These are phyloP conservation scores for Cirrhinus mrigala DNA, from an alignment of 2,797 vertebrate species.

Conservation along the genomic window DNA sequence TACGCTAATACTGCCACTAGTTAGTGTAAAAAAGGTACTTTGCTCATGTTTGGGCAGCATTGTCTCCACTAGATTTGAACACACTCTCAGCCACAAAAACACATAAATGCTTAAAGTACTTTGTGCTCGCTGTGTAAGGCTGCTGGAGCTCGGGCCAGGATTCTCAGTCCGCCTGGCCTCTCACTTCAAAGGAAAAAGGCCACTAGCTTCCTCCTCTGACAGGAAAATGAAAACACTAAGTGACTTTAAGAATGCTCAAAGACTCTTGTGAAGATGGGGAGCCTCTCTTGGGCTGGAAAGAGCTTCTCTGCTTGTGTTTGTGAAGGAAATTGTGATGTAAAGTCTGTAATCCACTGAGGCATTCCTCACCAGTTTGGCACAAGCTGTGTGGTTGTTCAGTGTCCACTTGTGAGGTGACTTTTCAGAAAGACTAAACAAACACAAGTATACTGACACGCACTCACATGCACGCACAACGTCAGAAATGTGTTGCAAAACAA, in stretches of 20 bases:
- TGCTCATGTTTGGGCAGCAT: conserved; percentile 56
- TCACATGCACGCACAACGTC: conserved; percentile 1
- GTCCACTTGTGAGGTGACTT: conserved; percentile 47
- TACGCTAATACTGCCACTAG: conserved; percentile 72
- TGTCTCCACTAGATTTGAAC: conserved; percentile 53
- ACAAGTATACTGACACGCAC: conserved; percentile 10
- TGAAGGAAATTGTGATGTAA: conserved; percentile 43
- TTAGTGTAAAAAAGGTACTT: conserved; percentile 68
- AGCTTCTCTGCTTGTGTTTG: conserved; percentile 51
- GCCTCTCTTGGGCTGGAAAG: conserved; percentile 35
- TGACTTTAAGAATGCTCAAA: conserved; percentile 44
- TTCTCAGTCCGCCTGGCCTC: conserved; percentile 44
- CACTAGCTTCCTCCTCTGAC: conserved; percentile 41
- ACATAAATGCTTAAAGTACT: conserved; percentile 53
- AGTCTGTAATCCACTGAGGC: conserved; percentile 32
- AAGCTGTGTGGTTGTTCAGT: conserved; percentile 34
- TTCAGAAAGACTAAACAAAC: conserved; percentile 47
- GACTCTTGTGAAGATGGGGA: conserved; percentile 34
- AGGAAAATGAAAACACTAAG: conserved; percentile 42
- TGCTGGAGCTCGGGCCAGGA: conserved; percentile 22
- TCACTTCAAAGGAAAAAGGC: conserved; percentile 53
- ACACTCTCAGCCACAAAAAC: conserved; percentile 46
- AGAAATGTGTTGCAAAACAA: conserved; percentile 37
- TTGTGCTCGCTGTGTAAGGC: conserved; percentile 51
- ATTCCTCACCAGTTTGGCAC: conserved; percentile 57